Conservation (phyloP, 2,113 vertebrate genomes). For the Pantherophis guttatus region DNA sequence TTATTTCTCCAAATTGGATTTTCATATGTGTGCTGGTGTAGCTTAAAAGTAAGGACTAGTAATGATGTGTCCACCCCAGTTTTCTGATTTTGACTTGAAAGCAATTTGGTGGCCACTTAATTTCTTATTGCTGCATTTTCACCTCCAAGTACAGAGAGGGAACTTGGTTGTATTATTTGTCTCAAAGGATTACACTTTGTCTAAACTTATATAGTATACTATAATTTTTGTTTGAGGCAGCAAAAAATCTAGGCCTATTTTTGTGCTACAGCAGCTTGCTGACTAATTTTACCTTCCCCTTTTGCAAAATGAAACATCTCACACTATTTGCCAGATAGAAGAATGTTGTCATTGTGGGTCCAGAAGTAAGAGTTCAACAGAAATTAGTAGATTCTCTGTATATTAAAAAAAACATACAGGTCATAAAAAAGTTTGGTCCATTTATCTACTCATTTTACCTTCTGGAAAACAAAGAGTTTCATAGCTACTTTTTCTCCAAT, state of each 20-base stretch:
- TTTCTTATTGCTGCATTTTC: not conserved
- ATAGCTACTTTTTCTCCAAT: not conserved
- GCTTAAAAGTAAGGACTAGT: not conserved
- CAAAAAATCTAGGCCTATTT: not conserved
- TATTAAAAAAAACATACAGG: not conserved
- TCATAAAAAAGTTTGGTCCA: not conserved
- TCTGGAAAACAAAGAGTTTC: not conserved
- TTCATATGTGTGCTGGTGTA: not conserved
- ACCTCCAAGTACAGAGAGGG: not conserved
- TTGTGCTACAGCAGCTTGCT: not conserved
- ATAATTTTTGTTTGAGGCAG: not conserved
- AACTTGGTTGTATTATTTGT: not conserved
- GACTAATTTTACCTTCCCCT: not conserved
- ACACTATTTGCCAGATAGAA: not conserved
- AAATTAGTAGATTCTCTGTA: not conserved
- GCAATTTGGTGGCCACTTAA: not conserved
- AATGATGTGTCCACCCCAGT: not conserved
- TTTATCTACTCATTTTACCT: not conserved
- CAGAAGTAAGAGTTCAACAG: not conserved
- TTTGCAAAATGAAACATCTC: not conserved
- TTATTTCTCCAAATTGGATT: not conserved
- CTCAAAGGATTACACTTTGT: not conserved
- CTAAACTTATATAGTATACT: not conserved
- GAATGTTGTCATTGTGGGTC: not conserved
- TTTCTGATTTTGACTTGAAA: not conserved